Evolutionary conservation across 2,797 vertebrate genomes (phyloP).

Genomic region (Agapornis canus): DNA sequence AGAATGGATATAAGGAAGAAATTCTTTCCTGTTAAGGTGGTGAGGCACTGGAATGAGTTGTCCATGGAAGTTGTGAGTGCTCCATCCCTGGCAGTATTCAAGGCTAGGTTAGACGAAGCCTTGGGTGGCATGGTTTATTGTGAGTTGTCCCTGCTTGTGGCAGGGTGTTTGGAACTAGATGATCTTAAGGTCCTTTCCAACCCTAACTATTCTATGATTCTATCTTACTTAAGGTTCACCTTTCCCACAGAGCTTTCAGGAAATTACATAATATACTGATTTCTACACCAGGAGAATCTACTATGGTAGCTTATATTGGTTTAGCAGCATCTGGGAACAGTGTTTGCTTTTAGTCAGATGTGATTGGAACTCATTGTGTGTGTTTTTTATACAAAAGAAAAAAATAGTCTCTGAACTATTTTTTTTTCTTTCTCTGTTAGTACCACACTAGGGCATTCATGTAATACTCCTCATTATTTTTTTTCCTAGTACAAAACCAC

Average conservation of each 20-base stretch:
- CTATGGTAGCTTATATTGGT: background rate
- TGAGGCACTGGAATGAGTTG: too few species aligned
- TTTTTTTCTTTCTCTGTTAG: background rate
- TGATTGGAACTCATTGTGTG: background rate
- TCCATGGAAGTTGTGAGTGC: too few species aligned
- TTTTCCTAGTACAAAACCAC: background rate
- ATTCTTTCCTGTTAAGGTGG: too few species aligned
- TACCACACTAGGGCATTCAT: background rate
- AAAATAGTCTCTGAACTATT: background rate
- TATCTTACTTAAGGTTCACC: background rate
- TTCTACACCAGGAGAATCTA: background rate
- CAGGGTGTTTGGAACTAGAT: too few species aligned
- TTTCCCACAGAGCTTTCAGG: rapidly evolving
- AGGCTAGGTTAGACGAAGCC: too few species aligned
- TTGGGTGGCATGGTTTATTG: too few species aligned
- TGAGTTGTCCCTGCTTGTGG: too few species aligned
- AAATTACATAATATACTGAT: background rate
- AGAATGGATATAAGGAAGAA: too few species aligned
- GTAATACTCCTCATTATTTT: background rate
- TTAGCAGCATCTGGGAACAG: background rate
- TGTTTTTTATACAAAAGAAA: background rate
- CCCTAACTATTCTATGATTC: too few species aligned
- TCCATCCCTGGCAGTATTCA: too few species aligned
- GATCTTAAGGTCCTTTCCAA: too few species aligned
- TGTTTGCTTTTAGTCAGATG: background rate